A percentile compares a stretch with the other conserved stretches of the same genome.
phyloP scores from a whole-genome alignment of 2,797 vertebrate genomes.

The Uromys caudimaculatus region DNA sequence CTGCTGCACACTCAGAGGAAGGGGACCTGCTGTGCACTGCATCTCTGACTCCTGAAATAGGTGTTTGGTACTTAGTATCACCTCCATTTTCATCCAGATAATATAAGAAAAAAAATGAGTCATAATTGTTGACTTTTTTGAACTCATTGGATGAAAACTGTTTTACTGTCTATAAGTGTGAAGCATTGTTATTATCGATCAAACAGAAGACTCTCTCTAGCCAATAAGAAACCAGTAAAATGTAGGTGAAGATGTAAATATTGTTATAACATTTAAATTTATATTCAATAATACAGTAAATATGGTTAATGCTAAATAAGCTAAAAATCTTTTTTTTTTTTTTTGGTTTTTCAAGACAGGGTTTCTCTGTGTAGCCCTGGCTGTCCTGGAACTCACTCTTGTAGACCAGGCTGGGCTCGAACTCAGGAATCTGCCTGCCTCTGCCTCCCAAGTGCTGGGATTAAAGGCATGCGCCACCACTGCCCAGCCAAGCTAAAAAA shows the following conservation, averaged over 20 bases:
- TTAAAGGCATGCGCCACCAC: too few species aligned
- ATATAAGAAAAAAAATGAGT: conserved; percentile 72
- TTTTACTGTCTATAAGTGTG: conserved; percentile 62
- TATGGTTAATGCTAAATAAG: conserved; percentile 13
- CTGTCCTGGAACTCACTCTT: too few species aligned
- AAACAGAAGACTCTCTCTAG: conserved; percentile 63
- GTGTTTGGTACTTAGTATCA: neutral
- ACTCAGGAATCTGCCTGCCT: too few species aligned
- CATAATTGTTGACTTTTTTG: conserved; percentile 69
- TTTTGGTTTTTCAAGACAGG: too few species aligned
- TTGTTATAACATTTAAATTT: conserved; percentile 59
- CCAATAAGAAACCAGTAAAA: conserved; percentile 57
- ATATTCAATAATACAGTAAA: conserved; percentile 59
- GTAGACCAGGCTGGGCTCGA: too few species aligned
- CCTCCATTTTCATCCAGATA: neutral
- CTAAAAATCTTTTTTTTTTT: too few species aligned
- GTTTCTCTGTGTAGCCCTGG: too few species aligned
- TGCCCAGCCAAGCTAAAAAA: too few species aligned
- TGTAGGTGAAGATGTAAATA: neutral
- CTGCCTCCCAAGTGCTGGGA: too few species aligned
- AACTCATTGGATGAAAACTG: conserved; percentile 69
- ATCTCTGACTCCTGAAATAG: conserved; percentile 1
- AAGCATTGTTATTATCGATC: conserved; percentile 65
- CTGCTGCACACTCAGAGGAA: neutral
- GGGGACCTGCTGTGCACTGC: neutral